These are phyloP conservation scores for Cephus rjabovi DNA, from an alignment of 2,888 invertebrate species.

Conservation along the genomic window DNA sequence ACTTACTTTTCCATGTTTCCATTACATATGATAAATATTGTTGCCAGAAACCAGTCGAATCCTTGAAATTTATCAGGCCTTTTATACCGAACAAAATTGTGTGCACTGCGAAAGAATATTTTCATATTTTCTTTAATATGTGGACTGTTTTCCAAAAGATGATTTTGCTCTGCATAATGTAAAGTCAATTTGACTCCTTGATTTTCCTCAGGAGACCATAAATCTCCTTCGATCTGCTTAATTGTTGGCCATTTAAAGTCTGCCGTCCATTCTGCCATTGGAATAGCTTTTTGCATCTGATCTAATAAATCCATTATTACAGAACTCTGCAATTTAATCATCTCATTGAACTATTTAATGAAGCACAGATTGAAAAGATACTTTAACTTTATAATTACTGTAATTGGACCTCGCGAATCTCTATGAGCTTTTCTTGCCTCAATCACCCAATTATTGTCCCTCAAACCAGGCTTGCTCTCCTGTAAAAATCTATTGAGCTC, in stretches of 20 bases:
- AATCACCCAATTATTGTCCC: constrained; percentile 56
- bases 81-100: constrained; percentile 52
- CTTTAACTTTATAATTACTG: constrained; percentile 34
- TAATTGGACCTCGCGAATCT: constrained; percentile 43
- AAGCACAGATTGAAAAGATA: neutral
- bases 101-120: constrained; percentile 50
- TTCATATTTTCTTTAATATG: constrained; percentile 46
- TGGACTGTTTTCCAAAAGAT: constrained; percentile 34
- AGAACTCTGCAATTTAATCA: constrained; percentile 40
- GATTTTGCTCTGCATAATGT: constrained; percentile 50
- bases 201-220: constrained; percentile 58
- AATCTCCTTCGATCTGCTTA: constrained; percentile 29
- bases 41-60: constrained; percentile 62
- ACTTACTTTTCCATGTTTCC: constrained; percentile 54
- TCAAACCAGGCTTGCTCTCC: constrained; percentile 49
- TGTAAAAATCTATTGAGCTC: constrained; percentile 48
- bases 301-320: constrained; percentile 50
- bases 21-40: constrained; percentile 57
- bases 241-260: constrained; percentile 51
- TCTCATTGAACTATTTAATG: neutral
- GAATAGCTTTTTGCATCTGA: constrained; percentile 61
- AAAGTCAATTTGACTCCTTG: constrained; percentile 52
- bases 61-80: constrained; percentile 47
- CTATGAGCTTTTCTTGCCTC: constrained; percentile 52
- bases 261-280: constrained; percentile 57